Evolutionary conservation across 2,797 vertebrate genomes (phyloP).

Genomic region (Spinibarbus caldwelli): DNA sequence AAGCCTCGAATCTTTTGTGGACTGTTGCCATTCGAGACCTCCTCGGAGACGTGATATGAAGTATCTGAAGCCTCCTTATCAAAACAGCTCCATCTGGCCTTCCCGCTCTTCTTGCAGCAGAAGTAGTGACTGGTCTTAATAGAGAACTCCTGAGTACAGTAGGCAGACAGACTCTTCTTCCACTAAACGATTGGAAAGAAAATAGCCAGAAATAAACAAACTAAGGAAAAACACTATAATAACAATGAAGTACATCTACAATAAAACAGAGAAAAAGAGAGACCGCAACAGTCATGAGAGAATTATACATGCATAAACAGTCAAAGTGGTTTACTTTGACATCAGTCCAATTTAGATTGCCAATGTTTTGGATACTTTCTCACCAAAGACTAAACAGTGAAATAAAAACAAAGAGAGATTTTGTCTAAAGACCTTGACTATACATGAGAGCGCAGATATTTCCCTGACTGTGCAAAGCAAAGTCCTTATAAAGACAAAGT

Average conservation of each 20-base stretch:
- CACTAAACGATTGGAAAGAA: slow-evolving; percentile 69
- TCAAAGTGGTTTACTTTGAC: slow-evolving; percentile 12
- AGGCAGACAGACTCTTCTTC: slow-evolving; percentile 66
- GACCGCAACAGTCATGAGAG: no score
- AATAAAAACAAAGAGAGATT: background rate
- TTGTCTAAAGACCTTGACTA: background rate
- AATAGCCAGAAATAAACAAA: background rate
- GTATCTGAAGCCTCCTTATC: slow-evolving; percentile 59
- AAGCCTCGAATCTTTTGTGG: slow-evolving; percentile 53
- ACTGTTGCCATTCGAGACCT: slow-evolving; percentile 17
- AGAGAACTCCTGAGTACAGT: slow-evolving; percentile 67
- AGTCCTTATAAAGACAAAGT: background rate
- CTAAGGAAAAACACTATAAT: background rate
- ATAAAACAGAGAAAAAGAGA: background rate
- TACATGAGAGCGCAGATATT: background rate
- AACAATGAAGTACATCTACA: background rate
- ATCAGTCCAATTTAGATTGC: background rate
- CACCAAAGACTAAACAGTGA: background rate
- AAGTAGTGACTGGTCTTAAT: slow-evolving; percentile 59
- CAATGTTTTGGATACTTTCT: slow-evolving; percentile 6
- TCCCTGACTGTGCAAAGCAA: background rate
- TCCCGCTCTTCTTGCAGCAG: slow-evolving; percentile 67
- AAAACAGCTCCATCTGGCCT: slow-evolving; percentile 69
- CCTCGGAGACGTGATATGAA: slow-evolving; percentile 66
- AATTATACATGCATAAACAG: background rate